These are phyloP conservation scores for human (Homo sapiens) DNA, from an alignment of 2,113 vertebrate genomes.

Conservation along the genomic window DNA sequence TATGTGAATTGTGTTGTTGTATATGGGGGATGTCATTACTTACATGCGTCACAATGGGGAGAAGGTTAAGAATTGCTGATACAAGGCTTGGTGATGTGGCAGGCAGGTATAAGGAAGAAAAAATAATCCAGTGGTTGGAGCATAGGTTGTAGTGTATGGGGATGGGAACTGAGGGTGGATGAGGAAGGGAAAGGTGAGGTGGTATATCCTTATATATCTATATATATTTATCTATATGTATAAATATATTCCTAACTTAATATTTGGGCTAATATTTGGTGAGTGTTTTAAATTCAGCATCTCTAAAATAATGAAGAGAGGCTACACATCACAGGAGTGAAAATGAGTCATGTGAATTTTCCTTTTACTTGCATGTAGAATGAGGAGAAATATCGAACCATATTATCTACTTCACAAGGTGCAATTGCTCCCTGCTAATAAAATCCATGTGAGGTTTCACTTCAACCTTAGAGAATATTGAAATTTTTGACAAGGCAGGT, in stretches of 20 bases:
- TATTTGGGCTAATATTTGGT: not conserved
- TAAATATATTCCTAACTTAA: not conserved
- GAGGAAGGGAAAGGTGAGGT: not conserved
- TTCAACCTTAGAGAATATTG: conserved; percentile 45
- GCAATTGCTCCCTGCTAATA: not conserved
- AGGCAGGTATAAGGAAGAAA: conserved; percentile 1
- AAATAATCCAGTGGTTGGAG: not conserved
- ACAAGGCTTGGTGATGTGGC: not conserved
- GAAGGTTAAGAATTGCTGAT: conserved; percentile 13
- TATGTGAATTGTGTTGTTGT: not conserved
- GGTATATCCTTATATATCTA: not conserved
- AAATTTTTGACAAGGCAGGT: conserved; percentile 31
- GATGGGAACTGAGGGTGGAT: not conserved
- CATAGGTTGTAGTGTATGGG: not conserved
- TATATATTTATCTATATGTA: not conserved
- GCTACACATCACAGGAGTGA: not conserved
- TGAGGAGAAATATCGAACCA: conserved; percentile 34
- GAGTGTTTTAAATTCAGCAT: conserved; percentile 6
- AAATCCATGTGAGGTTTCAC: conserved; percentile 33
- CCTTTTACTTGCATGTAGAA: not conserved
- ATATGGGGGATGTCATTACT: not conserved
- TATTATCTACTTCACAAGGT: conserved; percentile 21
- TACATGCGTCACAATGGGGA: not conserved
- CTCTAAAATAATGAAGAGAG: conserved; percentile 16
- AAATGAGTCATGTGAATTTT: not conserved